phyloP scores from a whole-genome alignment of 2,113 vertebrate species.

The Trachemys scripta region DNA sequence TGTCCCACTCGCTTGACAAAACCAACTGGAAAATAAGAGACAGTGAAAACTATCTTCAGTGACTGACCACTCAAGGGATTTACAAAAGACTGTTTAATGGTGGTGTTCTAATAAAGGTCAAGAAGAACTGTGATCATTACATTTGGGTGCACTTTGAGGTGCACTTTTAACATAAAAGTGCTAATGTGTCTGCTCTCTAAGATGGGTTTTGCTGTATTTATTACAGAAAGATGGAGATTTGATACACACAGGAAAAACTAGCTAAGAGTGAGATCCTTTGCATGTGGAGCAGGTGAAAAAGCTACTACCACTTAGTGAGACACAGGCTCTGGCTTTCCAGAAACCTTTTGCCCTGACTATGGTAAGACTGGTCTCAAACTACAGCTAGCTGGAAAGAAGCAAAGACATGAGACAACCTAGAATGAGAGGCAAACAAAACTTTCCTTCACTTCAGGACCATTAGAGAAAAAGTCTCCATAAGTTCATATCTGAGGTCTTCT shows the following conservation, averaged over 20 bases:
- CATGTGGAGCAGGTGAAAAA: background rate
- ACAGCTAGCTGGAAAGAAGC: background rate
- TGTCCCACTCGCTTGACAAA: background rate
- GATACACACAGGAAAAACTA: background rate
- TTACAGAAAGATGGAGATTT: background rate
- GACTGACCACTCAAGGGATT: background rate
- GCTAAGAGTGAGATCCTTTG: background rate
- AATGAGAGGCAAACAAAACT: background rate
- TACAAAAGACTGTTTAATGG: background rate
- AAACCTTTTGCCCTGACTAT: background rate
- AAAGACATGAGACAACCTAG: background rate
- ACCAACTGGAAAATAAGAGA: background rate
- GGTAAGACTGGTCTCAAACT: background rate
- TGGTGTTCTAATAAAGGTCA: background rate
- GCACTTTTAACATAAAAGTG: background rate
- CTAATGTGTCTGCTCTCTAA: background rate
- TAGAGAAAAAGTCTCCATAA: accelerated
- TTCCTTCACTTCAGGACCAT: accelerated
- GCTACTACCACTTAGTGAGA: background rate
- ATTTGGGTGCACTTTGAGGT: background rate
- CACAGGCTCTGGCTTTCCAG: background rate
- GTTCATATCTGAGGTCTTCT: background rate
- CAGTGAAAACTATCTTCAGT: background rate
- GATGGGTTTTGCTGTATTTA: background rate
- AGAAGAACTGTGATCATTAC: accelerated